These are phyloP conservation scores for Copidosoma aretas DNA, from an alignment of 2,888 invertebrate genomes.

Conservation along the genomic window DNA sequence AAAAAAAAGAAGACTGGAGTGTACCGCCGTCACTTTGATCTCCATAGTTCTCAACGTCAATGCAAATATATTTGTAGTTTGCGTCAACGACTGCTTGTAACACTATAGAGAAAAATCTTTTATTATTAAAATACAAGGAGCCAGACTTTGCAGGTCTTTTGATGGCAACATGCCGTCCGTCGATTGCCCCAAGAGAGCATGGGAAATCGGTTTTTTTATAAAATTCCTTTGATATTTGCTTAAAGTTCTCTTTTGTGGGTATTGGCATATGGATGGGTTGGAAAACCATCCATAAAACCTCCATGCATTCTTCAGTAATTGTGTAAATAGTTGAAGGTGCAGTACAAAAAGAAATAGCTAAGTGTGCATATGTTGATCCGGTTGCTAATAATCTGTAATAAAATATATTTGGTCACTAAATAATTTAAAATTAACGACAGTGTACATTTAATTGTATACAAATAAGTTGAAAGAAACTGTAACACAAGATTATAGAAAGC, in stretches of 20 bases:
- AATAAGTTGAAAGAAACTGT: no score
- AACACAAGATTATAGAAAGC: no score
- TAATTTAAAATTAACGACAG: neutral
- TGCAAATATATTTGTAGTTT: slow-evolving; percentile 17
- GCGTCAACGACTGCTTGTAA: slow-evolving; percentile 23
- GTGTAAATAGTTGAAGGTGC: neutral
- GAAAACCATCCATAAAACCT: neutral
- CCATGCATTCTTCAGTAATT: neutral
- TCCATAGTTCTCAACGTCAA: slow-evolving; percentile 33
- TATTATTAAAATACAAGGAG: slow-evolving; percentile 10
- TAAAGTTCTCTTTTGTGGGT: slow-evolving; percentile 9
- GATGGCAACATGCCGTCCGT: slow-evolving; percentile 12
- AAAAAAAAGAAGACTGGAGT: slow-evolving; percentile 21
- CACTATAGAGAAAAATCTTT: slow-evolving; percentile 24
- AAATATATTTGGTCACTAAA: neutral
- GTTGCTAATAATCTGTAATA: slow-evolving; percentile 2
- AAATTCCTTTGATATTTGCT: slow-evolving; percentile 27
- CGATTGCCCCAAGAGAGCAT: slow-evolving; percentile 23
- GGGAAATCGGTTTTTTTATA: slow-evolving; percentile 9
- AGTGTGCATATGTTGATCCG: neutral
- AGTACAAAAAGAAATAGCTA: neutral
- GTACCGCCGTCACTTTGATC: slow-evolving; percentile 21
- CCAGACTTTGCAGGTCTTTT: slow-evolving; percentile 3
- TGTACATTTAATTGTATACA: no score
- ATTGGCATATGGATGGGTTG: neutral